phyloP scores from a whole-genome alignment of 2,797 vertebrate species.

The Tokudaia muenninki region DNA sequence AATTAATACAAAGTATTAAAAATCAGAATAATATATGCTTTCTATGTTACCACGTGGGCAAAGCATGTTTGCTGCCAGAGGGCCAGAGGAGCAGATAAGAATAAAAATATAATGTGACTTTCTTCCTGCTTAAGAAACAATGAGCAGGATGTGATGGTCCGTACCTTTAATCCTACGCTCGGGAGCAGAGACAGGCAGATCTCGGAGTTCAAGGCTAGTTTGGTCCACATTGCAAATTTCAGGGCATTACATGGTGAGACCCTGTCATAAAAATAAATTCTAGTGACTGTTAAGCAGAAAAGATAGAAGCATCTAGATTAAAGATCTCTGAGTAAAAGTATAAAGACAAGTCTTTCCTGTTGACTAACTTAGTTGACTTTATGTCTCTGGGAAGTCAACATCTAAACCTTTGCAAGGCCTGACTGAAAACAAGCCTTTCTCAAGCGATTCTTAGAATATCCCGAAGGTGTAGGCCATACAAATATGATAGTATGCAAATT shows the following conservation, averaged over 20 bases:
- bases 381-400: conserved; percentile 21
- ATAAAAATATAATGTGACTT: not conserved
- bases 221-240: not conserved
- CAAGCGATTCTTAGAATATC: not conserved
- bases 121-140: conserved; percentile 5
- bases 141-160: not conserved
- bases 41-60: not conserved
- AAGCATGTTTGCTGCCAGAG: conserved; percentile 21
- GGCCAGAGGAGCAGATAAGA: not conserved
- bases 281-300: not conserved
- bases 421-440: conserved; percentile 7
- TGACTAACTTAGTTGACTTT: not conserved
- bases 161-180: not conserved
- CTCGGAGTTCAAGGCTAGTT: not conserved
- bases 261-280: not conserved
- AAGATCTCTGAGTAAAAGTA: not conserved
- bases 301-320: not conserved
- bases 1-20: not conserved
- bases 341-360: not conserved
- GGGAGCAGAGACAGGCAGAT: not conserved
- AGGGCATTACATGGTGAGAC: not conserved
- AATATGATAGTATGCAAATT: not conserved
- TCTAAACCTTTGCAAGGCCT: conserved; percentile 35
- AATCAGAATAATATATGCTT: not conserved
- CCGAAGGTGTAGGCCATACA: not conserved